Percentiles rank a stretch among this genome's conserved stretches.
phyloP scores from a whole-genome alignment of 2,888 invertebrate genomes.

The Entomobrya proxima region DNA sequence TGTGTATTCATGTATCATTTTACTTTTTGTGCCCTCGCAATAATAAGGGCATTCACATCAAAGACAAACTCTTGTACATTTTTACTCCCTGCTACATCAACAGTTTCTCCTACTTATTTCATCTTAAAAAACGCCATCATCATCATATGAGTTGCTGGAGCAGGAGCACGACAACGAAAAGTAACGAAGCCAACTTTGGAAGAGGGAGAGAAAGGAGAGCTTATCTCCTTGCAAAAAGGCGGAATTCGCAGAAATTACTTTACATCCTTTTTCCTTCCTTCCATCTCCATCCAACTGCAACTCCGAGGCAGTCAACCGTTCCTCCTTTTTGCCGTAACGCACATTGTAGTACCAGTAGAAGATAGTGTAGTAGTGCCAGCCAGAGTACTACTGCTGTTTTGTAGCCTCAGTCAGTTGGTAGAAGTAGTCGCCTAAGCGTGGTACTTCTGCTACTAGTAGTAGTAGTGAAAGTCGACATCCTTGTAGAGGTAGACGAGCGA shows the following conservation, averaged over 20 bases:
- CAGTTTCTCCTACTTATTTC: not conserved
- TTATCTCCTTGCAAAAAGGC: conserved; percentile 50
- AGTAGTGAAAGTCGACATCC: no score
- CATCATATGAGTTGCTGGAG: not conserved
- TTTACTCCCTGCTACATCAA: no score
- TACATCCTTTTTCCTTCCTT: conserved; percentile 58
- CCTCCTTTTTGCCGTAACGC: not conserved
- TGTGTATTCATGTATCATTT: no score
- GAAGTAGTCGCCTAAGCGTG: not conserved
- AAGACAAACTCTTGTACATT: no score
- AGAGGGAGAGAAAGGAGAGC: conserved; percentile 8
- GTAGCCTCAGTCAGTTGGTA: not conserved
- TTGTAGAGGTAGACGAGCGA: not conserved
- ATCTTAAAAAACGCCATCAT: not conserved
- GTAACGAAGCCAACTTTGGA: conserved; percentile 44
- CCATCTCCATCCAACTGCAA: conserved; percentile 41
- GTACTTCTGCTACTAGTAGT: no score
- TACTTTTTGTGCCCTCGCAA: no score
- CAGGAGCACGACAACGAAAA: conserved; percentile 5
- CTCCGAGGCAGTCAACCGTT: conserved; percentile 7
- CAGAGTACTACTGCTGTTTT: not conserved
- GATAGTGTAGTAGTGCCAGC: not conserved
- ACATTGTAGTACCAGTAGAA: not conserved
- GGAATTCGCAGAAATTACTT: conserved; percentile 58
- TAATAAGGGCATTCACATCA: no score